Evolutionary conservation across 2,888 invertebrate species (phyloP), one percentile per base, ranked within the genome.

Genomic region (Ichneumon xanthorius): DNA sequence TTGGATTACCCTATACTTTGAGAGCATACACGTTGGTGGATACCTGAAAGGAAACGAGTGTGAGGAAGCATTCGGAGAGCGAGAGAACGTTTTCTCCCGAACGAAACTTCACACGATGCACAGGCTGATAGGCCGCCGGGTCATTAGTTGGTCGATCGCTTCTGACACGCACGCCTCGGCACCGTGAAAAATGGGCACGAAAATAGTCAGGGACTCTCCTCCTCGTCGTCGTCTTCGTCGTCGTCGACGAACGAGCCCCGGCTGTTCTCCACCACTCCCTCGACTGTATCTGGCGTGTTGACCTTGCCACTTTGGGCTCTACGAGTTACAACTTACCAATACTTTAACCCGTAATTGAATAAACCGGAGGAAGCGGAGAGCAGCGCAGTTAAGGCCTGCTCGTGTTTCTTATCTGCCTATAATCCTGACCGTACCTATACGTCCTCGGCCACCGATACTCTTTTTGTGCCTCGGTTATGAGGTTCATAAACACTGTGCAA

Each of bases 131-230:
- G 80, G 85, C 67, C 77, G 80, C 67, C 77, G 80, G 85, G 85
- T 85, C 85, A 85, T 85, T 85, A 85, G 85, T 80, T 85, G 85
- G 85, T 85, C 85, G 85, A 85, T 85, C 82, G 85, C 80, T 80
- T 58, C 82, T 85, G 85, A 85, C 85, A 85, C 85, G 85, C 82
- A 85, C 85, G 85, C 85, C 85, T 82, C 82, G 82, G 85, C 82
- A 85, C 82, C 85, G 80, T 85, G 80, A 85, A 85, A 85, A 85
- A 82, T 80, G 76, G 73, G 78, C 77, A 82, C 80, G 80, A 85
- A 85, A 85, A 85, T 82, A 85, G 82, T 82, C 84, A 73, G 78
- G 70, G 84, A 84, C 81, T 82, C 78, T 82, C 85, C 48, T 75
- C 85, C 65, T 79, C 79, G 85, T 82, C 79, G 73, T 79, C 67